phyloP scores from a whole-genome alignment of 2,113 vertebrate genomes.

The Lagenorhynchus albirostris region DNA sequence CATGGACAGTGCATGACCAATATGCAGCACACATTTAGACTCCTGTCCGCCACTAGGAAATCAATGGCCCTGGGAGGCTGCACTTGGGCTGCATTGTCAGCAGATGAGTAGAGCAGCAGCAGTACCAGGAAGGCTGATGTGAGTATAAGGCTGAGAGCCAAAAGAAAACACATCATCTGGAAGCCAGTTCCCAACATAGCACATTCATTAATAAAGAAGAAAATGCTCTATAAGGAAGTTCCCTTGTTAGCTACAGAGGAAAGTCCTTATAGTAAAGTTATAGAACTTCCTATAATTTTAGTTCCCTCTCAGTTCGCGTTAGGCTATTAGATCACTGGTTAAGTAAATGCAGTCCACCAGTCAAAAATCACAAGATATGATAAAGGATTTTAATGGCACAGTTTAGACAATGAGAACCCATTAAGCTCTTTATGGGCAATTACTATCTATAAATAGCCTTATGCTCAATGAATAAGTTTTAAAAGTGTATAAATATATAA shows the following conservation, averaged over 20 bases:
- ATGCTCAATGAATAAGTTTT: not conserved
- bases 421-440: not conserved
- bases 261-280: not conserved
- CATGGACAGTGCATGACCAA: fast-evolving
- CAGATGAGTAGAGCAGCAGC: not conserved
- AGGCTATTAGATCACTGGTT: not conserved
- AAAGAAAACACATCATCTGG: not conserved
- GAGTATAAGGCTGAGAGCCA: not conserved
- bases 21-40: not conserved
- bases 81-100: fast-evolving
- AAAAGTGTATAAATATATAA: not conserved
- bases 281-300: not conserved
- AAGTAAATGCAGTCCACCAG: not conserved
- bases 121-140: not conserved
- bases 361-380: not conserved
- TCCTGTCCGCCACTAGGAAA: not conserved
- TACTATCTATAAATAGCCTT: not conserved
- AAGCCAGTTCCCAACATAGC: not conserved
- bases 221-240: not conserved
- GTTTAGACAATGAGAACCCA: not conserved
- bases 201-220: not conserved
- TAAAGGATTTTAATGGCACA: not conserved
- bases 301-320: not conserved
- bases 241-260: not conserved
- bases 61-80: not conserved